Percentiles rank a stretch among this genome's conserved stretches.
Conservation (phyloP, 2,888 invertebrate genomes). For the Eupithecia dodoneata region DNA sequence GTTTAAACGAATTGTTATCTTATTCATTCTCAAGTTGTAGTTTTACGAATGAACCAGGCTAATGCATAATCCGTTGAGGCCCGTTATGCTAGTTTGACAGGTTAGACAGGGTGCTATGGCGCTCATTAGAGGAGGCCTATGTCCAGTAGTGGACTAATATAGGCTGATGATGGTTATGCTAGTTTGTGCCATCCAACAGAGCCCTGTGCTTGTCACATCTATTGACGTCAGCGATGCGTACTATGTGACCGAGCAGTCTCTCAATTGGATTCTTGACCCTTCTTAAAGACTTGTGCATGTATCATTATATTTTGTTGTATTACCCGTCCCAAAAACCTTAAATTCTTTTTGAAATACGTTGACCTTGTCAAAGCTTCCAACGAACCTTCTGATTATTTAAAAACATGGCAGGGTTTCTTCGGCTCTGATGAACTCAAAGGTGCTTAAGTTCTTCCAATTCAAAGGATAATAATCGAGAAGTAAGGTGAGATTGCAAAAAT, state of each 20-base stretch:
- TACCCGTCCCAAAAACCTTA: not conserved
- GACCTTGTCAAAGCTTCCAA: not conserved
- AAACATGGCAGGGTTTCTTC: not conserved
- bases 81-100: no score
- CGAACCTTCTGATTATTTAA: not conserved
- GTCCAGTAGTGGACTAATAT: no score
- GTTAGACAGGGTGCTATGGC: no score
- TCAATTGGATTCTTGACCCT: not conserved
- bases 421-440: not conserved
- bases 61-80: no score
- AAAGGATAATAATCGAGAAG: not conserved
- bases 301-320: not conserved
- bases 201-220: not conserved
- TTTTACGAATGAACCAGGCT: not conserved
- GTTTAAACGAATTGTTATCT: not conserved
- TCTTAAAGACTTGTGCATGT: not conserved
- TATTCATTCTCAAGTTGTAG: not conserved
- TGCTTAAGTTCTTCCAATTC: constrained; percentile 4
- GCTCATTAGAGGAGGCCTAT: no score
- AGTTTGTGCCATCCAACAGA: not conserved
- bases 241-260: not conserved
- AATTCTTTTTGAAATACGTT: not conserved
- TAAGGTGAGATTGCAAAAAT: constrained; percentile 16
- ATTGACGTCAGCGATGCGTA: not conserved
- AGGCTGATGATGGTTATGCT: no score